phyloP scores from a whole-genome alignment of 64 coral and sea anemone species.

The Orbicella faveolata region DNA sequence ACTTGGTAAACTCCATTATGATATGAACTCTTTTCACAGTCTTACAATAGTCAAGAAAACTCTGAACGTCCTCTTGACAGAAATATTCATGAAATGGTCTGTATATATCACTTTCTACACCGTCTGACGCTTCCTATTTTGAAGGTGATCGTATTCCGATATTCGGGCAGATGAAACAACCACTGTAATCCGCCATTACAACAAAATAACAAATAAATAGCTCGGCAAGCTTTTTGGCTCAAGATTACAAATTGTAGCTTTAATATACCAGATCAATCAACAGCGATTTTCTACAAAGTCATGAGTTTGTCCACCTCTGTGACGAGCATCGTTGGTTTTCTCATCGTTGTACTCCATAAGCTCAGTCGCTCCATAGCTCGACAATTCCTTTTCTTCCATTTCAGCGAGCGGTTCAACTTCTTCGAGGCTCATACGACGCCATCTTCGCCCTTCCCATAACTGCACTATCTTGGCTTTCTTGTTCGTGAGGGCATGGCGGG shows the following conservation, averaged over 20 bases:
- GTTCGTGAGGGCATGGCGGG: slow-evolving; percentile 45
- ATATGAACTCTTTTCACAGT: no score
- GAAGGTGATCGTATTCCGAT: no score
- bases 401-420: slow-evolving; percentile 60
- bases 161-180: no score
- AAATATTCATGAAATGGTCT: no score
- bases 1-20: no score
- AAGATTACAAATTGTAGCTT: neutral
- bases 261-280: neutral
- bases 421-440: slow-evolving; percentile 3
- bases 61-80: no score
- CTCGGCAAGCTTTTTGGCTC: no score
- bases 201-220: no score
- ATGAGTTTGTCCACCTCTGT: neutral
- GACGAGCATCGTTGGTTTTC: neutral
- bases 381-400: slow-evolving; percentile 45
- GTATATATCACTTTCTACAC: no score
- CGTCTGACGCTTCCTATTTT: no score
- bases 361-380: slow-evolving; percentile 43
- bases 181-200: no score
- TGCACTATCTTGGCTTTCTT: slow-evolving; percentile 43
- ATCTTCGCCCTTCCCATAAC: slow-evolving; percentile 36
- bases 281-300: neutral
- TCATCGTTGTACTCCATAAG: neutral
- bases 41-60: no score